A percentile compares a stretch with the other conserved stretches of the same genome.
Evolutionary conservation across 2,888 invertebrate genomes (phyloP).

Genomic region (Coelopa pilipes): DNA sequence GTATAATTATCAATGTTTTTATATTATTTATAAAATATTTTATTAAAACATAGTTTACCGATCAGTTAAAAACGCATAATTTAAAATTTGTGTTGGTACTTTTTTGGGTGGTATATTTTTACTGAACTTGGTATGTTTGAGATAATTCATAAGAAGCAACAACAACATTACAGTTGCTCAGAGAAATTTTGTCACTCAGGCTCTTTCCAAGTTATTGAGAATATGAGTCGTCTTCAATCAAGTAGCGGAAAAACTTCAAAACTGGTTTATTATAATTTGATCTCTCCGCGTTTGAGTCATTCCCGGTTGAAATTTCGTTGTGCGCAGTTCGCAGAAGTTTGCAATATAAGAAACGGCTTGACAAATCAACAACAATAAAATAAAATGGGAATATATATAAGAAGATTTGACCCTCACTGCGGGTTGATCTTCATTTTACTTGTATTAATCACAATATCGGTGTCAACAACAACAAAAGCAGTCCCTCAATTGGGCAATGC

Average conservation of each 20-base stretch:
- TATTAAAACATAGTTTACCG: no score
- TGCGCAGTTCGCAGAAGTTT: background rate
- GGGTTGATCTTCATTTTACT: background rate
- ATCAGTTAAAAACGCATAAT: no score
- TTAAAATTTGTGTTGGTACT: no score
- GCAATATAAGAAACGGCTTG: background rate
- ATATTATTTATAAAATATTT: no score
- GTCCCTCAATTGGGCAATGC: slow-evolving; percentile 32
- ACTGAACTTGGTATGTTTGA: background rate
- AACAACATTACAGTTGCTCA: background rate
- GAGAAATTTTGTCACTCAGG: background rate
- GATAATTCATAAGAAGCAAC: no score
- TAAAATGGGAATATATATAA: slow-evolving; percentile 9
- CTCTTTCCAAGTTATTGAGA: slow-evolving; percentile 1
- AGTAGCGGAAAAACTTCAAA: slow-evolving; percentile 14
- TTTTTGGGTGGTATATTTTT: background rate
- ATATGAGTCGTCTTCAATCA: background rate
- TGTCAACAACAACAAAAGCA: slow-evolving; percentile 33
- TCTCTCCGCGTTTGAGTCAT: slow-evolving; percentile 25
- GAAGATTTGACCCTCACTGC: background rate
- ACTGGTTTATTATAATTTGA: slow-evolving; percentile 17
- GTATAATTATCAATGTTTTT: no score
- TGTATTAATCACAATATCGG: background rate
- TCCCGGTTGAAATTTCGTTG: slow-evolving; percentile 13
- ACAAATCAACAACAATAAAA: background rate